Conservation (phyloP, 1,140 invertebrate genomes). For the Drosophila ananassae region DNA sequence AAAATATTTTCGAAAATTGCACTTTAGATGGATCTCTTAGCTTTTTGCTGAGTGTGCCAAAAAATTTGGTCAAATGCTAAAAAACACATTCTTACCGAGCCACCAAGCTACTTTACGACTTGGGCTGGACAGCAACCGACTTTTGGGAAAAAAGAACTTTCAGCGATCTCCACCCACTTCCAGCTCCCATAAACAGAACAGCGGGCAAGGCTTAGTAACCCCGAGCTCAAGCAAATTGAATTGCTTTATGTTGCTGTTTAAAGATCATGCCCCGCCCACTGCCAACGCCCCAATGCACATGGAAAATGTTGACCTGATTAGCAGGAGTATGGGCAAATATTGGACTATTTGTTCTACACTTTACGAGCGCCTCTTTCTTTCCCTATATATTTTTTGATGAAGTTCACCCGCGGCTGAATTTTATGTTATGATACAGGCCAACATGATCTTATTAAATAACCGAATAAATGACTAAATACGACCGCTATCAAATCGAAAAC, state of each 20-base stretch:
- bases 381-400: background rate
- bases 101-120: slow-evolving; percentile 17
- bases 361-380: slow-evolving; percentile 16
- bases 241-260: slow-evolving; percentile 14
- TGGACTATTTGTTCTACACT: slow-evolving; percentile 26
- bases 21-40: slow-evolving; percentile 43
- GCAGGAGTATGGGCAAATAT: slow-evolving; percentile 20
- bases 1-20: slow-evolving; percentile 45
- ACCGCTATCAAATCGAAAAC: slow-evolving; percentile 18
- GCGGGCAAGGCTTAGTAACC: slow-evolving; percentile 7
- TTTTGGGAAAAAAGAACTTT: background rate
- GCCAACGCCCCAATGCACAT: slow-evolving; percentile 8
- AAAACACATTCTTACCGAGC: slow-evolving; percentile 19
- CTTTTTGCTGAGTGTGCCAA: slow-evolving; percentile 10
- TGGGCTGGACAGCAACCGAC: slow-evolving; percentile 6
- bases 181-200: slow-evolving; percentile 5
- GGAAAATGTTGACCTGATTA: slow-evolving; percentile 31
- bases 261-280: background rate
- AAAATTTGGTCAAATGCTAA: slow-evolving; percentile 15
- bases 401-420: background rate
- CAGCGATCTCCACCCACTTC: slow-evolving; percentile 6
- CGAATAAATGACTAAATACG: slow-evolving; percentile 34
- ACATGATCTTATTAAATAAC: slow-evolving; percentile 35
- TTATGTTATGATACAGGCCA: slow-evolving; percentile 1
- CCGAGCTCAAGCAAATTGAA: slow-evolving; percentile 24